Evolutionary conservation across 2,888 invertebrate species (phyloP).

Genomic region (Drymonia ruficornis): DNA sequence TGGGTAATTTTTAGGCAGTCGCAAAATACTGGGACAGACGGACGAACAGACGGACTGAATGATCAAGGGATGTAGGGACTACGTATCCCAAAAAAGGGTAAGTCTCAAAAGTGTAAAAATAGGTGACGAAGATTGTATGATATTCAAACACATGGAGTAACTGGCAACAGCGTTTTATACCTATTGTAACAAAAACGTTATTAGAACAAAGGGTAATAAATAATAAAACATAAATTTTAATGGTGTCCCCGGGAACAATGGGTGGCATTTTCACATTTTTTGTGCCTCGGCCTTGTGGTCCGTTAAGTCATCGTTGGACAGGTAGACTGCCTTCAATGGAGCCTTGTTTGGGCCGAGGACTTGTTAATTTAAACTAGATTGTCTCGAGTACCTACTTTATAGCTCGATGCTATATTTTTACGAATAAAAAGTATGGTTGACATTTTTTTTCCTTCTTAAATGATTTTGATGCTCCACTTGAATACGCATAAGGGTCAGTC

Average conservation of each 20-base stretch:
- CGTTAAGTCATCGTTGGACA: conserved; percentile 56
- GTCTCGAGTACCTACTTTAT: neutral
- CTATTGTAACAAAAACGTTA: conserved; percentile 2
- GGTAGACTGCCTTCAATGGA: conserved; percentile 55
- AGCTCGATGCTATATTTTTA: too few relatives aligned
- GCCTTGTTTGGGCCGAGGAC: conserved; percentile 35
- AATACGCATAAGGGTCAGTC: too few relatives aligned
- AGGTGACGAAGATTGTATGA: neutral
- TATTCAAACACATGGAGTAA: neutral
- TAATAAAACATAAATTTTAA: conserved; percentile 58
- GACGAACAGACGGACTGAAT: too few relatives aligned
- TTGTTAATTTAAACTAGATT: neutral
- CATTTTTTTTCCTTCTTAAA: too few relatives aligned
- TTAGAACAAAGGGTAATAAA: conserved; percentile 63
- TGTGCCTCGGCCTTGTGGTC: conserved; percentile 53
- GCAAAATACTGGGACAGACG: too few relatives aligned
- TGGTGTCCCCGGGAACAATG: conserved; percentile 66
- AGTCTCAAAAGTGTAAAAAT: too few relatives aligned
- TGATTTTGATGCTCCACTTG: too few relatives aligned
- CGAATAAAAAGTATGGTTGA: too few relatives aligned
- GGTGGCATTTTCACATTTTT: conserved; percentile 57
- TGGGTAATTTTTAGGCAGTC: too few relatives aligned
- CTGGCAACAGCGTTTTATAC: neutral
- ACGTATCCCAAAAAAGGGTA: too few relatives aligned
- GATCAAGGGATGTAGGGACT: too few relatives aligned